phyloP scores from a whole-genome alignment of 2,797 vertebrate species.

The Brotogeris chrysoptera region DNA sequence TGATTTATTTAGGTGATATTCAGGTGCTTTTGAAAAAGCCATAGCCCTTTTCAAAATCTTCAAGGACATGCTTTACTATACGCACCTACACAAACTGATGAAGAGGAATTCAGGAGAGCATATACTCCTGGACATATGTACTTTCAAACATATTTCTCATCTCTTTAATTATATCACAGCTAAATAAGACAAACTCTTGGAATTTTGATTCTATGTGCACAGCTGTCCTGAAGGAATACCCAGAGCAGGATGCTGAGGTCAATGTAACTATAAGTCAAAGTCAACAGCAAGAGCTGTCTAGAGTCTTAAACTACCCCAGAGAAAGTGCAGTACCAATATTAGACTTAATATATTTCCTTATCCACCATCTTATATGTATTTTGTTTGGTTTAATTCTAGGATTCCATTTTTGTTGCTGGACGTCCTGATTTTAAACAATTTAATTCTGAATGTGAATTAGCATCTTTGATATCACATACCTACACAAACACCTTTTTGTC shows the following conservation, averaged over 20 bases:
- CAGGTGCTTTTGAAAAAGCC: background rate
- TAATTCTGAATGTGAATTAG: conserved; percentile 19
- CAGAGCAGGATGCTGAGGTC: background rate
- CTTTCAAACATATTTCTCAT: background rate
- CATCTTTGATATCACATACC: background rate
- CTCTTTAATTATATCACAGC: background rate
- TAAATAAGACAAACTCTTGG: background rate
- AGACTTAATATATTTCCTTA: background rate
- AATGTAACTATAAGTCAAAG: background rate
- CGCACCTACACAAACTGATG: background rate
- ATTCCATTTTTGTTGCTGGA: background rate
- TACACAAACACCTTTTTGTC: background rate
- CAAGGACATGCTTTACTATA: background rate
- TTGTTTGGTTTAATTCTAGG: background rate
- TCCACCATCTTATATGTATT: background rate
- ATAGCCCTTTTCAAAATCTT: background rate
- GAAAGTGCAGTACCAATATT: background rate
- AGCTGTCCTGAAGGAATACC: background rate
- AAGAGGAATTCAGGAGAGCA: background rate
- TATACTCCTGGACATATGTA: background rate
- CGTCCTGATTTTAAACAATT: background rate
- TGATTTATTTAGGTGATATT: background rate
- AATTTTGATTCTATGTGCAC: background rate
- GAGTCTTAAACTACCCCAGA: background rate
- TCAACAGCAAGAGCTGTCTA: background rate